These are phyloP conservation scores for Adelognathus sp. DNA, from an alignment of 2,888 invertebrate genomes.

Conservation along the genomic window DNA sequence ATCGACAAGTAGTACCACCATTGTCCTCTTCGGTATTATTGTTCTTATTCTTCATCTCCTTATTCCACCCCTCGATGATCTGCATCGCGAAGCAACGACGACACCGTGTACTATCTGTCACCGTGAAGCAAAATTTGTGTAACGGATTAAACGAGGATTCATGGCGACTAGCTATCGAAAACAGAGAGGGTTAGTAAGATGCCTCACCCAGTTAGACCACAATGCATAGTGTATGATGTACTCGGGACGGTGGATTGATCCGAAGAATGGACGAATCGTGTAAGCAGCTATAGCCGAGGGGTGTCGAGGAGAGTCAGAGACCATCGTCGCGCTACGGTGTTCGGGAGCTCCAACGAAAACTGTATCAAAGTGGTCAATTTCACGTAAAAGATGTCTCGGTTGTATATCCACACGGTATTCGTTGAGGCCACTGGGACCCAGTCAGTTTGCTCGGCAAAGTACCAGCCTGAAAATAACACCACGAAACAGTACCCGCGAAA, in stretches of 20 bases:
- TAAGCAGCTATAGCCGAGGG: background rate
- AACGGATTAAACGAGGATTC: constrained; percentile 2
- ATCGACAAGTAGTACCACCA: background rate
- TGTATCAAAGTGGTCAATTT: background rate
- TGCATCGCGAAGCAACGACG: background rate
- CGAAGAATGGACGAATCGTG: constrained; percentile 9
- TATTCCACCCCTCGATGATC: background rate
- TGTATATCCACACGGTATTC: background rate
- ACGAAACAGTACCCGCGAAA: background rate
- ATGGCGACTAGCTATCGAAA: background rate
- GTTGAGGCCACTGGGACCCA: background rate
- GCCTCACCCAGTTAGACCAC: background rate
- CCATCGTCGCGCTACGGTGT: background rate
- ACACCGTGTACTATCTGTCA: background rate
- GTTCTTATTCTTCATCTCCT: background rate
- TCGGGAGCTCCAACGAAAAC: background rate
- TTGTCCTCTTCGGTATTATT: background rate
- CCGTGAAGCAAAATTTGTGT: constrained; percentile 14
- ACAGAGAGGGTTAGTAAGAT: background rate
- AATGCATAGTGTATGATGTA: background rate
- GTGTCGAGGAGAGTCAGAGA: background rate
- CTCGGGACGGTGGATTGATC: background rate
- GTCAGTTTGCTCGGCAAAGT: background rate
- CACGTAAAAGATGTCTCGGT: background rate
- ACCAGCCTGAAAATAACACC: background rate